Conservation (phyloP, 2,888 invertebrate species). For the Glaucopsyche alexis region DNA sequence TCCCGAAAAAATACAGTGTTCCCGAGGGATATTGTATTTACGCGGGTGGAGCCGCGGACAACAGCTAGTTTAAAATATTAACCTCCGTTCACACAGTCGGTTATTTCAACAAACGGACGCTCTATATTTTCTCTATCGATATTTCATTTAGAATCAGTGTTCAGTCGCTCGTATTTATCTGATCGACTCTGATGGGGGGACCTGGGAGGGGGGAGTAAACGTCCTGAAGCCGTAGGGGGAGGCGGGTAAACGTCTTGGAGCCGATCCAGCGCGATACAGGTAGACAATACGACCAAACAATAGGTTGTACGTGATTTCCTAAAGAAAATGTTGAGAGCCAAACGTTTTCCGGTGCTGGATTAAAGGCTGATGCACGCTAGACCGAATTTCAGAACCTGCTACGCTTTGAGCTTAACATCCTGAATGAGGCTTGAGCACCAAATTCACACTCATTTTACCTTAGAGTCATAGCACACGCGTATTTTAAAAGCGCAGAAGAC, state of each 20-base stretch:
- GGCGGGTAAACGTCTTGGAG: neutral
- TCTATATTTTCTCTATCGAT: slow-evolving; percentile 1
- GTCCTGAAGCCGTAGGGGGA: neutral
- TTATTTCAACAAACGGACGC: neutral
- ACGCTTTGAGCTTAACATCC: neutral
- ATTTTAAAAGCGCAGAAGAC: too few species aligned
- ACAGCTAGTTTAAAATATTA: too few species aligned
- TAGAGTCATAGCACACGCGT: too few species aligned
- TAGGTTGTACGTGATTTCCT: neutral
- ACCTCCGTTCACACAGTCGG: neutral
- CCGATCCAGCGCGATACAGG: neutral
- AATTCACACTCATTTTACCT: too few species aligned
- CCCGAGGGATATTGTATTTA: too few species aligned
- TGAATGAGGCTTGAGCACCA: too few species aligned
- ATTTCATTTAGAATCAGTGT: slow-evolving; percentile 15
- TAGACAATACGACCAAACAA: slow-evolving; percentile 12
- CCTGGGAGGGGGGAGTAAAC: neutral
- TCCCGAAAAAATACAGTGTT: too few species aligned
- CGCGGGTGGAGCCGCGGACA: too few species aligned
- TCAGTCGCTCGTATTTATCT: slow-evolving; percentile 13
- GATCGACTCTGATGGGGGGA: neutral
- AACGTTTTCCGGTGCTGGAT: neutral
- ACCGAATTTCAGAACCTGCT: neutral
- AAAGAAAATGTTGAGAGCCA: neutral
- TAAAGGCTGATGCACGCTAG: neutral